Percentiles rank a stretch among this genome's conserved stretches.
Evolutionary conservation across 2,797 vertebrate genomes (phyloP).

Genomic region (Coendou prehensilis): DNA sequence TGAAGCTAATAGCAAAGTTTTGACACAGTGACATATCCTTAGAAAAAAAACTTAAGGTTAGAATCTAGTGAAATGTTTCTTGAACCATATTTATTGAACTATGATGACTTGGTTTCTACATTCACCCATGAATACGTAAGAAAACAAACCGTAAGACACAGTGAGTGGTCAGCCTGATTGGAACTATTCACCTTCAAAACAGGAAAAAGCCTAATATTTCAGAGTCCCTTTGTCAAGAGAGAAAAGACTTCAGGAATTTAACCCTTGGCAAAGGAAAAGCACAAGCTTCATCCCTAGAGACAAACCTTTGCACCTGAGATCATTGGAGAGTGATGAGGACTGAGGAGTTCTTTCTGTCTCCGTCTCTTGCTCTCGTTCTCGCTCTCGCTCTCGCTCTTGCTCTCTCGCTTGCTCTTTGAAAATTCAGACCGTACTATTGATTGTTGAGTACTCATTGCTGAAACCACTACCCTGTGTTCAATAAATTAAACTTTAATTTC

Average conservation of each 20-base stretch:
- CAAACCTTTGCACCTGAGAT: not conserved
- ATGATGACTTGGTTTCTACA: not conserved
- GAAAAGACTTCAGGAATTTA: not conserved
- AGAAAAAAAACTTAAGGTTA: not conserved
- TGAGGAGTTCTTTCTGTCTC: not conserved
- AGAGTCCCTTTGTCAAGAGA: not conserved
- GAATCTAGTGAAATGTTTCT: not conserved
- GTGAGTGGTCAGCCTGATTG: not conserved
- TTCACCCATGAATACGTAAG: not conserved
- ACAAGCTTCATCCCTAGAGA: not conserved
- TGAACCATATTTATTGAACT: not conserved
- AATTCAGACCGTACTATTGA: conserved; percentile 72
- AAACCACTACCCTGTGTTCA: conserved; percentile 68
- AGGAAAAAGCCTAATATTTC: not conserved
- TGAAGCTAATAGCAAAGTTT: conserved; percentile 69
- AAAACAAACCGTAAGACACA: not conserved
- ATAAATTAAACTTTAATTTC: conserved; percentile 80
- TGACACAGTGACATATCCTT: not conserved
- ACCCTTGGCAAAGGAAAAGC: not conserved
- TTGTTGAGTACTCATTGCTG: conserved; percentile 73
- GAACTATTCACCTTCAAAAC: not conserved
- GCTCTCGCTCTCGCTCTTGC: not conserved
- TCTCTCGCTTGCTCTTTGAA: conserved; percentile 29
- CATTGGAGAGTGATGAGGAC: not conserved
- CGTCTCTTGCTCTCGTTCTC: not conserved